phyloP scores from a whole-genome alignment of 2,888 invertebrate genomes.

The Graphium colonna region DNA sequence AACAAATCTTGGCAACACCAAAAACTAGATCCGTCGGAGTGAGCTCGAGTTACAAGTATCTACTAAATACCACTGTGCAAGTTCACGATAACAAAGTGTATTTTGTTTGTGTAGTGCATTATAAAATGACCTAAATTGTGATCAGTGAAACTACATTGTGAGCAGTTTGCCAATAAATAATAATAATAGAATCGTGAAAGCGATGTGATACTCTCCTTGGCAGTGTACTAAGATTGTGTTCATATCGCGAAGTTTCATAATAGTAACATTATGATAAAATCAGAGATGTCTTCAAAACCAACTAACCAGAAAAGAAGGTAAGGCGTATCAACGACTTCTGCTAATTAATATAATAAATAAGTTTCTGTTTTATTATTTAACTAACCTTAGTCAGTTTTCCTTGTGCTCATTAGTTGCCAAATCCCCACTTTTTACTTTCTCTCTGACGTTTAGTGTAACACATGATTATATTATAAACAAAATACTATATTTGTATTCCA shows the following conservation, averaged over 20 bases:
- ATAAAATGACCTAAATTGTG: constrained; percentile 74
- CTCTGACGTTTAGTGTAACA: constrained; percentile 24
- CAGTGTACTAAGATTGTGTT: constrained; percentile 80
- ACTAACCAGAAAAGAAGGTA: constrained; percentile 87
- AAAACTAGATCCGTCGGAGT: constrained; percentile 9
- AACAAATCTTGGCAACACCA: constrained; percentile 8
- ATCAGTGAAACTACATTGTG: constrained; percentile 55
- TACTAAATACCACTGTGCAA: constrained; percentile 53
- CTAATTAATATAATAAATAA: background rate
- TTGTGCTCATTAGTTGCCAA: constrained; percentile 24
- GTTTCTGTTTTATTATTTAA: constrained; percentile 21
- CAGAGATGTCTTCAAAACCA: constrained; percentile 72
- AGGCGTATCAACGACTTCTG: constrained; percentile 31
- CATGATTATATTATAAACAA: constrained; percentile 15
- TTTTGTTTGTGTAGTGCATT: constrained; percentile 64
- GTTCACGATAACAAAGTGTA: constrained; percentile 70
- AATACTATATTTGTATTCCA: background rate
- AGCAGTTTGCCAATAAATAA: constrained; percentile 46
- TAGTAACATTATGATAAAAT: constrained; percentile 57
- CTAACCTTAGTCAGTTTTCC: constrained; percentile 22
- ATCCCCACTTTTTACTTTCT: constrained; percentile 32
- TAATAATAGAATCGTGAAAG: constrained; percentile 53
- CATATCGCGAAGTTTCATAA: constrained; percentile 71
- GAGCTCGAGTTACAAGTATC: constrained; percentile 20
- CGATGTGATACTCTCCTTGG: constrained; percentile 77